Evolutionary conservation across 2,888 invertebrate species (phyloP).

Genomic region (Drosophila neonasuta): DNA sequence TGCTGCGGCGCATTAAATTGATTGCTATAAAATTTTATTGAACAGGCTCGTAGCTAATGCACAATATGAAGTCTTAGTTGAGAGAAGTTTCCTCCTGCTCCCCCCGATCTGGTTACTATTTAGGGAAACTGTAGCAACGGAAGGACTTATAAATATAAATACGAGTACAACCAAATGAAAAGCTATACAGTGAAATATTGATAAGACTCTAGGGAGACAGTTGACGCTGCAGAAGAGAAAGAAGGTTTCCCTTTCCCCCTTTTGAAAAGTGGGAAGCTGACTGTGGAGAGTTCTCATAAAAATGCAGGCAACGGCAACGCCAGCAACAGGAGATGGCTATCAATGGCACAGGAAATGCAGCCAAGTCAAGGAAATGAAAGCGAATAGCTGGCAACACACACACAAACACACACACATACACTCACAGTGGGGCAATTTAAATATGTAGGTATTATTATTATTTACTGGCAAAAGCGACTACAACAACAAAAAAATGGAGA

Average conservation of each 20-base stretch:
- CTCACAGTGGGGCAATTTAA: slow-evolving; percentile 61
- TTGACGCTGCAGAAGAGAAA: not conserved
- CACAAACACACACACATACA: slow-evolving; percentile 11
- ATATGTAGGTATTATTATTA: slow-evolving; percentile 71
- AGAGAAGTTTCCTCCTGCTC: slow-evolving; percentile 9
- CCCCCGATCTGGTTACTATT: slow-evolving; percentile 3
- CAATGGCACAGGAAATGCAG: slow-evolving; percentile 66
- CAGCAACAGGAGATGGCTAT: slow-evolving; percentile 65
- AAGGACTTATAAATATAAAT: slow-evolving; percentile 57
- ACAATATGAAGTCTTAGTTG: slow-evolving; percentile 57
- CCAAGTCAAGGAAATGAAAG: slow-evolving; percentile 25
- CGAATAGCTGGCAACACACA: slow-evolving; percentile 13
- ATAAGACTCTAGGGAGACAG: slow-evolving; percentile 45
- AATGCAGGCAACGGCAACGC: slow-evolving; percentile 46
- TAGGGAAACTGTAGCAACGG: slow-evolving; percentile 49
- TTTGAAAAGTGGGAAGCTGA: slow-evolving; percentile 42
- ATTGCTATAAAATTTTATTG: slow-evolving; percentile 69
- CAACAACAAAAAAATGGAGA: slow-evolving; percentile 18
- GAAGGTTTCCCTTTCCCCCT: not conserved
- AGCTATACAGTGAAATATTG: slow-evolving; percentile 63
- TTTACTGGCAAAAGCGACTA: slow-evolving; percentile 56
- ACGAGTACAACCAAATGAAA: slow-evolving; percentile 52
- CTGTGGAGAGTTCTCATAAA: slow-evolving; percentile 53
- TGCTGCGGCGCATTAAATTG: slow-evolving; percentile 73
- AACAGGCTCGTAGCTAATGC: slow-evolving; percentile 46